Base-by-base conservation (phyloP, 2,888 invertebrate species). In the Empis stercorea region DNA sequence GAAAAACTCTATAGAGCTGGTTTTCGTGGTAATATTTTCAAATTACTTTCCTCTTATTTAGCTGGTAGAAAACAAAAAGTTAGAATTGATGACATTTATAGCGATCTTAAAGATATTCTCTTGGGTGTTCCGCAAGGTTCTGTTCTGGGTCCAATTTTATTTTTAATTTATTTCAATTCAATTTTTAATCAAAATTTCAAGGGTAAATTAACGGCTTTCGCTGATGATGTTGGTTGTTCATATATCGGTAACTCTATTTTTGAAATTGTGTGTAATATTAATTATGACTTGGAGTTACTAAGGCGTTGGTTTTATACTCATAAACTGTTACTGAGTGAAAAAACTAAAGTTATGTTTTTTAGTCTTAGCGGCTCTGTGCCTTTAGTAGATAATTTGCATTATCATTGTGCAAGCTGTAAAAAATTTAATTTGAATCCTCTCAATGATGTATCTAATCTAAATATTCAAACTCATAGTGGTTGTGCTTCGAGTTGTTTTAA, bases 261-360 rank as follows among this genome's bases (percentile, higher is more conserved):
- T 32, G 43, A n/a, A n/a, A n/a, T 30, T 23, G 43, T 32, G 23
- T 43, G 41, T 41, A 41, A 27, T 41, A 14, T 30, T 16, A 43
- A 43, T 9, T 27, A 6, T 27, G 43, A 43, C 16, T 32, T 43
- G 17, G 43, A 43, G 16, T 32, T 32, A 30, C 16, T 43, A 17
- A 43, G 43, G 30, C 30, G 16, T 17, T 43, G 43, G 43, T 36
- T 44, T 36, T 37, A 27, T 14, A 23, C 11, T 15, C 44, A 44
- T 9, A 37, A 44, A 27, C 14, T 37, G 10, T 14, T 37, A 37
- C 14, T 44, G 27, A 44, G 23, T 11, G 15, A 23, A 15, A 37
- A 44, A 37, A 44, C 20, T 14, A 44, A 44, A 44, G 10, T 44
- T n/a, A 44, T 44, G 37, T 44, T 14, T 27, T 44, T 44, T 10